Evolutionary conservation across 2,888 invertebrate species (phyloP).

Genomic region (Pecten maximus): DNA sequence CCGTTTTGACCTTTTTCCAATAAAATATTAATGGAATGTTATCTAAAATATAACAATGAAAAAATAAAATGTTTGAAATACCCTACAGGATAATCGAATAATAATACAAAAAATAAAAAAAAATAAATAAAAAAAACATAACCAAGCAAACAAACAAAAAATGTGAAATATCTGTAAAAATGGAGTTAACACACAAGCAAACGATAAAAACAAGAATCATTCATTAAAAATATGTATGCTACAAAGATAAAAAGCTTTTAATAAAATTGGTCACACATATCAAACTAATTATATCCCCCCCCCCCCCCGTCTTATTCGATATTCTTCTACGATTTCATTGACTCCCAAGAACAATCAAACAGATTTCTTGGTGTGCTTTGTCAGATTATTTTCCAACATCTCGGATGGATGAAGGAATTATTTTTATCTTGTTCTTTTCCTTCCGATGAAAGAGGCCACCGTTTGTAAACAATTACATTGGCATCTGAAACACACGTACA

Average conservation of each 20-base stretch:
- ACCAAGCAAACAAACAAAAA: too few relatives aligned
- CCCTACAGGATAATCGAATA: too few relatives aligned
- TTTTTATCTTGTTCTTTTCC: conserved; percentile 19
- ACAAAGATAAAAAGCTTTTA: background rate
- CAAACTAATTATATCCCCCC: background rate
- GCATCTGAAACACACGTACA: conserved; percentile 22
- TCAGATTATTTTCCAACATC: background rate
- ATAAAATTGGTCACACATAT: background rate
- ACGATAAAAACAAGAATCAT: too few relatives aligned
- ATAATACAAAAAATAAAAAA: too few relatives aligned
- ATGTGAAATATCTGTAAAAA: too few relatives aligned
- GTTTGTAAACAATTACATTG: conserved; percentile 20
- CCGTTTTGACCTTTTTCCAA: too few relatives aligned
- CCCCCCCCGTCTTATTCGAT: background rate
- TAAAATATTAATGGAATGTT: too few relatives aligned
- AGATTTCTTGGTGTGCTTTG: background rate
- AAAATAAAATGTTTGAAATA: too few relatives aligned
- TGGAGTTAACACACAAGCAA: too few relatives aligned
- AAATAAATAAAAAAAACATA: too few relatives aligned
- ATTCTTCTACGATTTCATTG: background rate
- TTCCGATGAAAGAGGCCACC: conserved; percentile 3
- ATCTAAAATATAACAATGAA: too few relatives aligned
- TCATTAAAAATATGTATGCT: too few relatives aligned
- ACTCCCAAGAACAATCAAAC: background rate
- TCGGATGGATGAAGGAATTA: conserved; percentile 12